Evolutionary conservation across 2,888 invertebrate genomes (phyloP), one percentile per base, ranked within the genome.

Genomic region (Lordiphosa andalusiaca): DNA sequence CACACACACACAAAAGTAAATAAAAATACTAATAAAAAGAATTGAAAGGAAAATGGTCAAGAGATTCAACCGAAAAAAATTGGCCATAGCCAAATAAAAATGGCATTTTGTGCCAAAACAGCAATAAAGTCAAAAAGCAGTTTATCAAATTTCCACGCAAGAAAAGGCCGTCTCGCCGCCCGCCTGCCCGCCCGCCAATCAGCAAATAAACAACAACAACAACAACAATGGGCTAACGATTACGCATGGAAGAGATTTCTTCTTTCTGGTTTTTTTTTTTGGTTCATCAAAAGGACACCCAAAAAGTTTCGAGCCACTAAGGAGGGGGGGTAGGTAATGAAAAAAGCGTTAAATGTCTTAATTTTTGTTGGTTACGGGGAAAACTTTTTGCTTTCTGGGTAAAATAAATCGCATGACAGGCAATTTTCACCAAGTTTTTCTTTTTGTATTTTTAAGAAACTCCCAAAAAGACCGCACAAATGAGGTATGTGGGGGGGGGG

Each of bases 81-180:
- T 73, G 84, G 67, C 48, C 65, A 64, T 55, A 62, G 67, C 57
- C 12, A 64, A 84, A 74, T 73, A 72, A 68, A 67, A 77, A 69
- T 44, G 35, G 25, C 64, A 60, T 69, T 80, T 81, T 67, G 58
- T 67, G 78, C 80, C 67, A 71, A 67, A 82, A 62, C 68, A 78
- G 78, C 85, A 84, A 84, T 84, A 84, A 80, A 84, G 80, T 84
- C 85, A 72, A 82, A 83, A 78, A 78, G 80, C 83, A 84, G 78
- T 80, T 84, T 84, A 80, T 80, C 78, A 80, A 80, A 82, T 84
- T 78, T 84, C 68, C 69, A 84, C 66, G 56, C 63, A 62, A 39
- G 35, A n/a, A 50, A 49, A 42, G 54, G 56, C 12, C 23, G 13
- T 10, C 44, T 9, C 13, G 9, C 1, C 6, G 7, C 30, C 30